Evolutionary conservation across 2,888 invertebrate species (phyloP), one percentile per base, ranked within the genome.

Genomic region (Mythimna albipuncta): DNA sequence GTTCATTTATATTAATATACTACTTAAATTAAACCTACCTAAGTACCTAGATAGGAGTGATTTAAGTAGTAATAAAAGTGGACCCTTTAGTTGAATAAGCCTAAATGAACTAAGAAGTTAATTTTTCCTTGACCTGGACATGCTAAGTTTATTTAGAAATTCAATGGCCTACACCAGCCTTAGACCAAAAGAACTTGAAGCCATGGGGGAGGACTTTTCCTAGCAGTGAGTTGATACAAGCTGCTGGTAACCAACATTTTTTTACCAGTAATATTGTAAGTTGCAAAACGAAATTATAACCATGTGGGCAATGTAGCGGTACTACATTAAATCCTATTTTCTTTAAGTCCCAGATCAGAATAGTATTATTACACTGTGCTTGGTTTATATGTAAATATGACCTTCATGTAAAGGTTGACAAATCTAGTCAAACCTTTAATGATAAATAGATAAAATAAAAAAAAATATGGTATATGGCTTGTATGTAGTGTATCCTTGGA

Each of bases 291-390:
- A 47, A 13, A 16, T 6, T 47, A 47, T 57, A 38, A 38, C 7
- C 26, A 64, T 11, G 13, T 35, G 35, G 50, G n/a, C 44, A 65
- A 55, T 74, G 6, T 41, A 57, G 26, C 38, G 64, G 11, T 63
- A 73, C 55, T 38, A 38, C 35, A n/a, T 58, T 21, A 41, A 19
- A 65, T 41, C 16, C 16, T 32, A 54, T 72, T 77, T 83, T 74
- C 81, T 82, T 70, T 78, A 81, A 82, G 52, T 82, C 79, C 81
- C 81, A 81, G 81, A 81, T 82, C 82, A 69, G 69, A 55, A 82
- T 74, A 69, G 78, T 50, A 68, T 63, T 57, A 16, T 52, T 35
- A 65, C 73, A 76, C 52, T 67, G 62, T 67, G 55, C 59, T 78
- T 82, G 59, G 58, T 58, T 63, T 62, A 41, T 66, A 44, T 13